phyloP scores from a whole-genome alignment of 2,113 vertebrate species.

The Calypte anna region DNA sequence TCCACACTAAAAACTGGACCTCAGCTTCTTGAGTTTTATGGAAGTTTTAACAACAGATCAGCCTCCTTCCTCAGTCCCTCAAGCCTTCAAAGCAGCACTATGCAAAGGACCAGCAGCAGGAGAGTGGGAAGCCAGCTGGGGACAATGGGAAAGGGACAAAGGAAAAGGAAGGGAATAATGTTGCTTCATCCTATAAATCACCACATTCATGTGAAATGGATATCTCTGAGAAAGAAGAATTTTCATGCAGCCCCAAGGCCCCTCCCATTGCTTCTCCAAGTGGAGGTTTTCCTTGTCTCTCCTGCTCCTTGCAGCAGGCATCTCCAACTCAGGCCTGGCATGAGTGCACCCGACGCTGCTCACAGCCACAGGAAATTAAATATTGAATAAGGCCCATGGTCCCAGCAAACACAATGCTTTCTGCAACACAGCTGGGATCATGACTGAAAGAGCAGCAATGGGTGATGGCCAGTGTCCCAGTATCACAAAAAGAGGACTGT shows the following conservation, averaged over 20 bases:
- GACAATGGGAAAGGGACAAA: neutral
- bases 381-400: neutral
- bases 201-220: neutral
- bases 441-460: neutral
- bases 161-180: neutral
- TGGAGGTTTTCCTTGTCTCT: neutral
- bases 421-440: neutral
- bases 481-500: rapidly evolving
- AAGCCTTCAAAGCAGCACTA: neutral
- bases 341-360: rapidly evolving
- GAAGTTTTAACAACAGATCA: neutral
- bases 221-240: neutral
- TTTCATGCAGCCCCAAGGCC: neutral
- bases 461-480: rapidly evolving
- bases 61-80: neutral
- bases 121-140: neutral
- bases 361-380: neutral
- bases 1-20: rapidly evolving
- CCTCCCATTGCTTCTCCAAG: neutral
- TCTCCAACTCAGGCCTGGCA: neutral
- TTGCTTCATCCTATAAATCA: neutral
- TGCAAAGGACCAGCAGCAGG: neutral
- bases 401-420: neutral
- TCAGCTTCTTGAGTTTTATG: neutral
- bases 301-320: neutral